Evolutionary conservation across 1,140 invertebrate species (phyloP).

Genomic region (Sitobion miscanthi): DNA sequence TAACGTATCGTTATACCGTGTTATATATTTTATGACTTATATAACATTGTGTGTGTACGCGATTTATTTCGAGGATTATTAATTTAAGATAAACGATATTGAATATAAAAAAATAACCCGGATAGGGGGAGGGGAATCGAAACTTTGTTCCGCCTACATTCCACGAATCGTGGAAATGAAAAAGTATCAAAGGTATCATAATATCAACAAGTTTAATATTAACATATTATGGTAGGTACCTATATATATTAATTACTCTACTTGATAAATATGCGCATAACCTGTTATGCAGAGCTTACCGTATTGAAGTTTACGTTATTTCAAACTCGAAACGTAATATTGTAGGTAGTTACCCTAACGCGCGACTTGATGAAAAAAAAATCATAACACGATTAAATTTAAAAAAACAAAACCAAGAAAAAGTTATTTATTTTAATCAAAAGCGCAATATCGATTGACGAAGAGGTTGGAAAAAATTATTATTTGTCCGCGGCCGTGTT

Average conservation of each 20-base stretch:
- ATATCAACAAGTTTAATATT: too few species aligned
- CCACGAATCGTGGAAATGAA: neutral
- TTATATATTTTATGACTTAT: neutral
- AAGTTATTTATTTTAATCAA: neutral
- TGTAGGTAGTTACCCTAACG: neutral
- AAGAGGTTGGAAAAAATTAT: neutral
- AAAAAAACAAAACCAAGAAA: neutral
- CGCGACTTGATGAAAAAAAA: neutral
- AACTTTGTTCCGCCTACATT: neutral
- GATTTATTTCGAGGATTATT: neutral
- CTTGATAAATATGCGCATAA: too few species aligned
- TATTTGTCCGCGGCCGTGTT: neutral
- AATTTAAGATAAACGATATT: neutral
- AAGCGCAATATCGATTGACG: neutral
- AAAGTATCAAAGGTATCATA: neutral
- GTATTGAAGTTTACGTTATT: neutral
- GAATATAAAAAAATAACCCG: too few species aligned
- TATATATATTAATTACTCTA: neutral
- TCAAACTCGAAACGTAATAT: neutral
- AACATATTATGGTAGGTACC: neutral
- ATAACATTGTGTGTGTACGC: neutral
- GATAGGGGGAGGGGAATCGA: neutral
- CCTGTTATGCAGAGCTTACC: neutral
- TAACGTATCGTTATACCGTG: neutral
- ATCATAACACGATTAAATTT: neutral